A percentile compares a stretch with the other conserved stretches of the same genome.
Conservation (phyloP, 2,113 vertebrate species). For the Conger conger region DNA sequence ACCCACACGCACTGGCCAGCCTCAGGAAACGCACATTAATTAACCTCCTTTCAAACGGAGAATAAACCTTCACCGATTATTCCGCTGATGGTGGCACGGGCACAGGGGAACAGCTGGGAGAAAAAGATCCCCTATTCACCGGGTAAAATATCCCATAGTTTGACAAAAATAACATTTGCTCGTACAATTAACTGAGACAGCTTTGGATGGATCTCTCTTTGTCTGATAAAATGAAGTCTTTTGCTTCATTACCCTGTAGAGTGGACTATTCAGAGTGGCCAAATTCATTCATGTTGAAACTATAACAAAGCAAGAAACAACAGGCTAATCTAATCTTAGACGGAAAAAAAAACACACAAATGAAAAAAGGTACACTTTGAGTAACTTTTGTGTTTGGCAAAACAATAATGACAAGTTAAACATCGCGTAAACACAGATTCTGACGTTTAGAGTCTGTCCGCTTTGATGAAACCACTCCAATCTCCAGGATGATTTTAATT, state of each 20-base stretch:
- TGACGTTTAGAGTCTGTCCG: neutral
- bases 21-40: slow-evolving; percentile 19
- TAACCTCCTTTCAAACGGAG: slow-evolving; percentile 1
- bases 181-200: neutral
- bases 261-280: neutral
- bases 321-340: neutral
- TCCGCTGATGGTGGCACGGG: neutral
- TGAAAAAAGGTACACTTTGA: neutral
- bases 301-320: neutral
- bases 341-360: neutral
- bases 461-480: slow-evolving; percentile 37
- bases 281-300: neutral
- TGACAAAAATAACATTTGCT: slow-evolving; percentile 2
- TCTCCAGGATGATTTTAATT: slow-evolving; percentile 39
- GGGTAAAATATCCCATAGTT: neutral
- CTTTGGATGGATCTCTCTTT: neutral
- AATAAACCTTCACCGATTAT: neutral
- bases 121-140: neutral
- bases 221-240: neutral
- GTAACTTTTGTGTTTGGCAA: neutral
- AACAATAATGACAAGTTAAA: neutral
- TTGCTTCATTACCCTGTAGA: neutral
- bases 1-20: neutral
- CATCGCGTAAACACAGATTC: slow-evolving; percentile 13
- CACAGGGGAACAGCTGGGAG: neutral